phyloP scores from a whole-genome alignment of 1,140 invertebrate genomes.

The Dryas iulia region DNA sequence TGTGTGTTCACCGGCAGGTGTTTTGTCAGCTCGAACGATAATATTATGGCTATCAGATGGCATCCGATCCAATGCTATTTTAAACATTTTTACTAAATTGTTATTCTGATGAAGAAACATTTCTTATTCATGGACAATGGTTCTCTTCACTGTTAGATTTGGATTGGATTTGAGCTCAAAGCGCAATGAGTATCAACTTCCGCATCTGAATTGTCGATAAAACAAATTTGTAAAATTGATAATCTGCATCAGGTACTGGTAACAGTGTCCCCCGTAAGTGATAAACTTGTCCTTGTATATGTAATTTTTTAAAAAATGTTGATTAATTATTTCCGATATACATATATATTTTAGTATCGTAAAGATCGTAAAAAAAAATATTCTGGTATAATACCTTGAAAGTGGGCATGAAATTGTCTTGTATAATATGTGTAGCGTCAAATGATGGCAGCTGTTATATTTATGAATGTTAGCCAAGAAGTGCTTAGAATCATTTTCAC shows the following conservation, averaged over 20 bases:
- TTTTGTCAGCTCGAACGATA: constrained; percentile 46
- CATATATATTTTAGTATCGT: too few species aligned
- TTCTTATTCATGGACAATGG: constrained; percentile 39
- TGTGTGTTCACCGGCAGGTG: constrained; percentile 36
- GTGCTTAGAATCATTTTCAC: too few species aligned
- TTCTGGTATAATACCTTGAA: constrained; percentile 28
- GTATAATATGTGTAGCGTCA: constrained; percentile 40
- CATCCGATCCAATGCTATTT: too few species aligned
- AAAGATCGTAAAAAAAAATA: too few species aligned
- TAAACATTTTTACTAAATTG: constrained; percentile 16
- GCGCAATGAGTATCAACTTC: neutral
- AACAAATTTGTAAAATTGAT: constrained; percentile 4
- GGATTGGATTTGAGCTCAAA: too few species aligned
- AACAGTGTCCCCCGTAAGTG: too few species aligned
- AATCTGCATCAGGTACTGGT: too few species aligned
- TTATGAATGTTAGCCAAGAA: neutral
- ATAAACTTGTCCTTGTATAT: neutral
- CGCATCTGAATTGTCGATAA: constrained; percentile 26
- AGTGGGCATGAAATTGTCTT: constrained; percentile 28
- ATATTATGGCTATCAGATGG: neutral
- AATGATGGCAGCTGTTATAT: constrained; percentile 52
- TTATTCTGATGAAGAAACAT: constrained; percentile 2
- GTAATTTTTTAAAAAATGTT: constrained; percentile 8
- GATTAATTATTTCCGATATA: neutral
- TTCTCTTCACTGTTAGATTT: neutral